Evolutionary conservation across 1,140 invertebrate genomes (phyloP).

Genomic region (Penaeus chinensis): DNA sequence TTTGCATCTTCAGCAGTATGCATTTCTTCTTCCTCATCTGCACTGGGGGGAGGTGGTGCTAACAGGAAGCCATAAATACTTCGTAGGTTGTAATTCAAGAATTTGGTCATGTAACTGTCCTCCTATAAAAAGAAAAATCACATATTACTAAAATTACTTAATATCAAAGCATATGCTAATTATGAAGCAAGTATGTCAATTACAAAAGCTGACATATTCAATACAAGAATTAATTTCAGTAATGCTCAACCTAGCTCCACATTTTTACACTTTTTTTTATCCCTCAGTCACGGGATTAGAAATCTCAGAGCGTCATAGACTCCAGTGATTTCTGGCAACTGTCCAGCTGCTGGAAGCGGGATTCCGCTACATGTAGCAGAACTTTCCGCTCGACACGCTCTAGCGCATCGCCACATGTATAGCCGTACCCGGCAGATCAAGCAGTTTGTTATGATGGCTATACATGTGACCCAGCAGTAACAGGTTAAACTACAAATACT

Average conservation of each 20-base stretch:
- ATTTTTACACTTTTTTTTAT: background rate
- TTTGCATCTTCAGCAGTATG: background rate
- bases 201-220: background rate
- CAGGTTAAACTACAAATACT: background rate
- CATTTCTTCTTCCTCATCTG: constrained; percentile 40
- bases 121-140: constrained; percentile 33
- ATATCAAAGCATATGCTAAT: background rate
- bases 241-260: background rate
- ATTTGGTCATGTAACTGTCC: constrained; percentile 58
- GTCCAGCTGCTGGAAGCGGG: too few relatives aligned
- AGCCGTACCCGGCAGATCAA: too few relatives aligned
- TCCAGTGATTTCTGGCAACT: too few relatives aligned
- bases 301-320: too few relatives aligned
- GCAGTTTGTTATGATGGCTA: too few relatives aligned
- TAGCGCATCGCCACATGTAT: too few relatives aligned
- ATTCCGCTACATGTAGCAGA: too few relatives aligned
- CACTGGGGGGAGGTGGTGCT: constrained; percentile 38
- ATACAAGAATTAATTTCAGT: background rate
- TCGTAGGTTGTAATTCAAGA: constrained; percentile 50
- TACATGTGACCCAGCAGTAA: too few relatives aligned
- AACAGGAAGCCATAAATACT: constrained; percentile 55
- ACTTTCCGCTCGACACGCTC: too few relatives aligned
- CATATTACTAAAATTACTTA: background rate
- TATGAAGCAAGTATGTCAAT: background rate
- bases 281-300: too few relatives aligned